Percentiles rank a stretch among this genome's conserved stretches.
Conservation (phyloP, 2,113 vertebrate species). For the Regulus satrapa region DNA sequence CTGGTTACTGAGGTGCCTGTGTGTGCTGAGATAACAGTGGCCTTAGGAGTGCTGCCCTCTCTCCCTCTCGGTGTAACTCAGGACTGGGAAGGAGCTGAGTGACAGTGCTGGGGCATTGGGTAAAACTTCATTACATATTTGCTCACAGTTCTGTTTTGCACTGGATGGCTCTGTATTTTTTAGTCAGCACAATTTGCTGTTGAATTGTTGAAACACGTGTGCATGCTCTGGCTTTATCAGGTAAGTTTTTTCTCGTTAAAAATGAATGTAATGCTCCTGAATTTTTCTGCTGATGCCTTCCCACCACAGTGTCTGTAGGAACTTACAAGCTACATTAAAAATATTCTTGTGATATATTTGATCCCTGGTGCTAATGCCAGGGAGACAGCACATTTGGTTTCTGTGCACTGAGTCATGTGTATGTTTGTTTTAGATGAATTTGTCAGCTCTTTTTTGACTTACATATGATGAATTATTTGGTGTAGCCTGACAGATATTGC, state of each 20-base stretch:
- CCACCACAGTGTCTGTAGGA: rapidly evolving
- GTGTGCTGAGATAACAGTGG: neutral
- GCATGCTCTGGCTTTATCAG: neutral
- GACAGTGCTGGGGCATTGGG: rapidly evolving
- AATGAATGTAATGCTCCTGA: neutral
- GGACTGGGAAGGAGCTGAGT: rapidly evolving
- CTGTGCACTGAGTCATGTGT: neutral
- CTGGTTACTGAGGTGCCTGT: neutral
- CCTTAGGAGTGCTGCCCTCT: neutral
- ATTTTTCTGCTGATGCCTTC: neutral
- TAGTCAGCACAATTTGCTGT: neutral
- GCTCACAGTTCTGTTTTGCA: neutral
- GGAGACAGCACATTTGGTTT: neutral
- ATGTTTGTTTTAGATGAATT: neutral
- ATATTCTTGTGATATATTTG: neutral
- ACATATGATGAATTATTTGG: neutral
- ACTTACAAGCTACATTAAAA: neutral
- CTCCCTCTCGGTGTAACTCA: neutral
- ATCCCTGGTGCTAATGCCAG: neutral
- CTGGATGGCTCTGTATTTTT: neutral
- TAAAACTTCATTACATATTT: neutral
- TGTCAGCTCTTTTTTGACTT: constrained; percentile 8
- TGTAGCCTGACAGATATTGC: neutral
- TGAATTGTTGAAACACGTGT: neutral
- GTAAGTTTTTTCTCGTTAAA: neutral